Evolutionary conservation across 2,113 vertebrate species (phyloP), one percentile per base, ranked within the genome.

Genomic region (Tenebrosternarchus preto): DNA sequence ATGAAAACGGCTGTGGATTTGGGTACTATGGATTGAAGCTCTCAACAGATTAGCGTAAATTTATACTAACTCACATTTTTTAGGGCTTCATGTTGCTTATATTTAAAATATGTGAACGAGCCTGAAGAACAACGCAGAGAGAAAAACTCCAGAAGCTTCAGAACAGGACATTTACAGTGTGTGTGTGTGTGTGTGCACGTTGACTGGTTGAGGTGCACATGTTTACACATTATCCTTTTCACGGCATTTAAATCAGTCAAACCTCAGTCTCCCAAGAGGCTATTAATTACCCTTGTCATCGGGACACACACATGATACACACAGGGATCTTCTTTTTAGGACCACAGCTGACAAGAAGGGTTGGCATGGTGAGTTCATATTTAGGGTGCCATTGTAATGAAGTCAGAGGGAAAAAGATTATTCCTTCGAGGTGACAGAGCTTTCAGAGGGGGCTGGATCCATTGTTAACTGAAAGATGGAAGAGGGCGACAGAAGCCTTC

Each of bases 231-330:
- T 81, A 83, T 84, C 80, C 46, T 66, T 80, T 33, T 72, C 60
- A 74, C 78, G 83, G 80, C 85, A 81, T 86, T 84, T 80, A 71
- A 84, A 82, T 82, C 85, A 74, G 74, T 80, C 77, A 80, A 76
- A 80, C 73, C 70, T 80, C 61, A 80, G 63, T 69, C 68, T 82
- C 78, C 57, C 36, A 79, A 82, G 73, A 78, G 68, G 78, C 76
- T 80, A 87, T 85, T 85, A 87, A 87, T 87, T 84, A 87, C 85
- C 77, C 66, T 25, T 82, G 78, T 84, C 84, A 79, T 57, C 19
- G 53, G 53, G 72, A 74, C 80, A 75, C 78, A 84, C 43, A 76
- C 72, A 77, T 50, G 68, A 29, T 57, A 77, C 83, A 82, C 80
- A 78, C 50, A 82, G 60, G 78, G 79, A 55, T 78, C 68, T 29